phyloP scores from a whole-genome alignment of 2,888 invertebrate species.

The Tetranychus piercei region DNA sequence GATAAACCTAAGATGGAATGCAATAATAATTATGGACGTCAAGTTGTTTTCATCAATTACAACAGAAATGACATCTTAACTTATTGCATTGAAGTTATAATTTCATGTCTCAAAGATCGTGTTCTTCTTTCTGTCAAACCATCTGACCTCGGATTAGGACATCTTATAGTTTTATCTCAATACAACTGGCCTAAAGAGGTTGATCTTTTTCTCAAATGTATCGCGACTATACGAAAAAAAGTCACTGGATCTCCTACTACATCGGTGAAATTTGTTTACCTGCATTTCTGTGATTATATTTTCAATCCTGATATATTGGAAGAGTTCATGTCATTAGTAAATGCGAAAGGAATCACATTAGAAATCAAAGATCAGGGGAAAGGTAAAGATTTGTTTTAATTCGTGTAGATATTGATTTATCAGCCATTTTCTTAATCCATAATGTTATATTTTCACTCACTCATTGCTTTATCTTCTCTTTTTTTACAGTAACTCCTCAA shows the following conservation, averaged over 20 bases:
- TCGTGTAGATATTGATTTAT: neutral
- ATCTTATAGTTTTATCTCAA: slow-evolving; percentile 21
- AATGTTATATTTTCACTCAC: neutral
- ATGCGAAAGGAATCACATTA: neutral
- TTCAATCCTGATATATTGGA: slow-evolving; percentile 22
- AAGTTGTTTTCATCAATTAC: slow-evolving; percentile 15
- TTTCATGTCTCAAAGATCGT: slow-evolving; percentile 17
- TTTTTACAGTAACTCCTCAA: neutral
- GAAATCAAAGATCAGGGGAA: slow-evolving; percentile 4
- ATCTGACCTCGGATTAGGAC: slow-evolving; percentile 19
- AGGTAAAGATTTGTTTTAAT: neutral
- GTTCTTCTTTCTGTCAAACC: slow-evolving; percentile 14
- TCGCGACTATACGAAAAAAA: slow-evolving; percentile 7
- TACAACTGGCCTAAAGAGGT: slow-evolving; percentile 21
- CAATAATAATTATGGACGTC: slow-evolving; percentile 8
- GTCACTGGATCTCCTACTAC: slow-evolving; percentile 2
- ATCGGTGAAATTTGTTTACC: slow-evolving; percentile 18
- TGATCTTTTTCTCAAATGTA: slow-evolving; percentile 14
- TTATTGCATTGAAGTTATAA: slow-evolving; percentile 18
- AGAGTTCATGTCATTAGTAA: slow-evolving; percentile 19
- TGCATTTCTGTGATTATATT: slow-evolving; percentile 17
- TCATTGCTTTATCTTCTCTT: neutral
- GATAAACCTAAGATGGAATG: neutral
- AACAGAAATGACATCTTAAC: slow-evolving; percentile 11
- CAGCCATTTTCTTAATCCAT: neutral